phyloP scores from a whole-genome alignment of 2,113 vertebrate genomes.

The Alaudala cheleensis region DNA sequence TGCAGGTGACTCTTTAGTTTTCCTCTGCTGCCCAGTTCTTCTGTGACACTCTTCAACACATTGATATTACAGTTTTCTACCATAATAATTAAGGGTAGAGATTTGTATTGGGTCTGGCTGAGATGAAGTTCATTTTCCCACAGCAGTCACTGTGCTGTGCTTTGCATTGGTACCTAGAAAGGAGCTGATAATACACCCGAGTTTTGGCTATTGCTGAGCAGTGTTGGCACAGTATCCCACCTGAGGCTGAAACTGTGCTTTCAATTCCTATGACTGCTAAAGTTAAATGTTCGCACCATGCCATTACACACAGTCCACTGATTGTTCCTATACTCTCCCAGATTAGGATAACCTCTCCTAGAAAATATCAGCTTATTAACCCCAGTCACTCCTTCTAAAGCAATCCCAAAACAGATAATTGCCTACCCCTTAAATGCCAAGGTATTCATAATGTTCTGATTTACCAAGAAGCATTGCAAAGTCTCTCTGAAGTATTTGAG shows the following conservation, averaged over 20 bases:
- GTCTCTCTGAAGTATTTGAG: slow-evolving; percentile 25
- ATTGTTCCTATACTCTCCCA: slow-evolving; percentile 16
- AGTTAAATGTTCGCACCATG: not conserved
- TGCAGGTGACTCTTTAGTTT: not conserved
- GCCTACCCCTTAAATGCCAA: not conserved
- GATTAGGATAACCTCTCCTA: slow-evolving; percentile 6
- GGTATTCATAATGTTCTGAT: not conserved
- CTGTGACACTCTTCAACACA: not conserved
- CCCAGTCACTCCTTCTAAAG: not conserved
- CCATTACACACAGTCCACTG: not conserved
- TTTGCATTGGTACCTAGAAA: not conserved
- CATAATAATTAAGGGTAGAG: not conserved
- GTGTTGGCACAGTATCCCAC: not conserved
- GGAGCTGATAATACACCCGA: not conserved
- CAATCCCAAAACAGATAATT: not conserved
- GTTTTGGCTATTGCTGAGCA: not conserved
- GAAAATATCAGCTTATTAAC: slow-evolving; percentile 39
- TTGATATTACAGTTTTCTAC: not conserved
- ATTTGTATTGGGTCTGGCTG: not conserved
- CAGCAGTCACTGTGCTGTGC: not conserved
- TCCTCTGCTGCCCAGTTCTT: not conserved
- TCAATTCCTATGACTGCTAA: not conserved
- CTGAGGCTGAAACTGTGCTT: not conserved
- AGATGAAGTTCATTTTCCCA: not conserved
- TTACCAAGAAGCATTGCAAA: not conserved